These are phyloP conservation scores for Ascidia mentula DNA, from an alignment of 23 tunicate genomes.

Conservation along the genomic window DNA sequence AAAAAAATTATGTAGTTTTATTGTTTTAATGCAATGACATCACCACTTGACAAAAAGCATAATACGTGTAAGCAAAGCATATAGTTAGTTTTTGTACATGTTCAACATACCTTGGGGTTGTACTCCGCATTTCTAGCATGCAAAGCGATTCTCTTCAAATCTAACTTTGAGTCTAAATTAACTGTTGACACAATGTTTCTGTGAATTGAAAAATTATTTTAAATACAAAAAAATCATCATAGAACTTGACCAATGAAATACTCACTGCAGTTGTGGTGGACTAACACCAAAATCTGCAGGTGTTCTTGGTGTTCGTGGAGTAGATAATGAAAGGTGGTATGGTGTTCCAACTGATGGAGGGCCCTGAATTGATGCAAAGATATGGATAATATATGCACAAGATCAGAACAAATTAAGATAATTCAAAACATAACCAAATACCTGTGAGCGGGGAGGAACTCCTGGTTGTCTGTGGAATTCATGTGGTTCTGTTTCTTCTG, in stretches of 20 bases:
- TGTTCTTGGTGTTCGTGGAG: constrained; percentile 80
- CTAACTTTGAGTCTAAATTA: constrained; percentile 87
- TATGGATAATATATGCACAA: neutral
- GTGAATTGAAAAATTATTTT: constrained; percentile 7
- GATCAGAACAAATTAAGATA: neutral
- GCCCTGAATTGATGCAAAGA: constrained; percentile 22
- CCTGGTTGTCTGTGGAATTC: constrained; percentile 1
- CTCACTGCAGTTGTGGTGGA: constrained; percentile 95
- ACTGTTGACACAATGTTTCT: constrained; percentile 98
- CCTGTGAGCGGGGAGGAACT: neutral
- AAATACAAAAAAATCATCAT: neutral
- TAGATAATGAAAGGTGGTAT: constrained; percentile 19
- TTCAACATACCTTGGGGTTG: constrained; percentile 96
- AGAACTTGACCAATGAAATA: neutral
- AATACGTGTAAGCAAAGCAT: too few relatives aligned
- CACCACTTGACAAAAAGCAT: too few relatives aligned
- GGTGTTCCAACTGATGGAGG: constrained; percentile 53
- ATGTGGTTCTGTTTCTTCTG: neutral
- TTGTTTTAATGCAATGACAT: too few relatives aligned
- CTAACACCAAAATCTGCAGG: constrained; percentile 97
- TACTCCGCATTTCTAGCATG: constrained; percentile 99
- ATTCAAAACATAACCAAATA: neutral
- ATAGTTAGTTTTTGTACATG: too few relatives aligned
- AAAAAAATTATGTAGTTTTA: neutral
- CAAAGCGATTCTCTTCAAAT: constrained; percentile 88